Evolutionary conservation across 2,888 invertebrate species (phyloP), one percentile per base, ranked within the genome.

Genomic region (Mythimna pallens): DNA sequence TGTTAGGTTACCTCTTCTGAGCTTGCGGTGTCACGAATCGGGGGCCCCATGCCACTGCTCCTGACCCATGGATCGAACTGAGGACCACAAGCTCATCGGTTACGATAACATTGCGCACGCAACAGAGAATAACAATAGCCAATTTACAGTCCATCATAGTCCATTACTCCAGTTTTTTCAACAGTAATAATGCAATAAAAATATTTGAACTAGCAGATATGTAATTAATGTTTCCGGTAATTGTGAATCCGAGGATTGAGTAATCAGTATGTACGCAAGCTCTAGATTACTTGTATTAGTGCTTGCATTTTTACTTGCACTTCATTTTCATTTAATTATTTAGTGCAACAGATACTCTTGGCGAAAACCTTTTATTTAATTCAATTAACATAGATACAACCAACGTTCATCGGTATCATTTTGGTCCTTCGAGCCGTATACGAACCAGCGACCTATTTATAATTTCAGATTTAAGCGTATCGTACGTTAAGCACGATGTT

Each of bases 61-160:
- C 17, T 25, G 30, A 57, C 17, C 55, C 30, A 1, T 25, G 8
- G 6, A 58, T 57, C 2, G 3, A 66, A 57, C 40, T 20, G 20
- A n/a, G 36, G n/a, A 36, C 36, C 50, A 36, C n/a, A 30, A 5
- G 0, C n/a, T 43, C 43, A 20, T 30, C 22, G 54, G 20, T 55
- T 43, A 47, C 36, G 36, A 10, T 54, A 25, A 69, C 12, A 8
- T 25, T 22, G 8, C 9, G 8, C n/a, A 36, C 25, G 17, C 25
- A 47, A 57, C 5, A 58, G 4, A 58, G 40, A 25, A 30, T 22
- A 6, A 40, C 50, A 71, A 52, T 20, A 8, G 7, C 9, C 4
- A 50, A 68, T 72, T 50, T 22, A 50, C 50, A 59, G 50, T 59
- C 34, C 71, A 73, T 40, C 59, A 50, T 59, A 36, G 10, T n/a